phyloP scores from a whole-genome alignment of 1,140 invertebrate genomes.

The Pteromalus puparum region DNA sequence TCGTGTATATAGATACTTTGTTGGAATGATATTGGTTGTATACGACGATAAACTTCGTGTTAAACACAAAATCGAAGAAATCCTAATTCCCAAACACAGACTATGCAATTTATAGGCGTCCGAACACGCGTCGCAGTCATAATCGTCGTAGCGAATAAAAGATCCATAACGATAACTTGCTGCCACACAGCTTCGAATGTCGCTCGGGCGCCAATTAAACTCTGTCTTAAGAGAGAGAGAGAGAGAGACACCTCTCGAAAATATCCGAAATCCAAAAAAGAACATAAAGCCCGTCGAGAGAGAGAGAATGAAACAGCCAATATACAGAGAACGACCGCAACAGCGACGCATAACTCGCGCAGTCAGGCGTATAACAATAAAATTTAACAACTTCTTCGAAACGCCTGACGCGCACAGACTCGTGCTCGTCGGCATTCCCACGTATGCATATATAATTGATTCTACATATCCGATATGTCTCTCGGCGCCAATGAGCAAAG shows the following conservation, averaged over 20 bases:
- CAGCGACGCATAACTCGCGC: constrained; percentile 21
- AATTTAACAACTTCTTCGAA: constrained; percentile 53
- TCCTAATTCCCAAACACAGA: neutral
- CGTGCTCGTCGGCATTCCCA: constrained; percentile 19
- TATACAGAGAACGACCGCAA: neutral
- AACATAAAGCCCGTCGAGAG: neutral
- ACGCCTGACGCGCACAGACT: neutral
- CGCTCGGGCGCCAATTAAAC: constrained; percentile 41
- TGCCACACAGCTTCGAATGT: neutral
- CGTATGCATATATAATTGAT: constrained; percentile 35
- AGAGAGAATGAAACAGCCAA: neutral
- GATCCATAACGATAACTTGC: constrained; percentile 7
- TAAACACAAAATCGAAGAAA: neutral
- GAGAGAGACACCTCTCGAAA: neutral
- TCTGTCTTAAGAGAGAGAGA: too few species aligned
- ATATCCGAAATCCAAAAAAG: neutral
- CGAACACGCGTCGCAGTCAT: neutral
- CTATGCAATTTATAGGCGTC: too few species aligned
- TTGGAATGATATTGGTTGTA: too few species aligned
- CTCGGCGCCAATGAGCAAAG: constrained; percentile 18
- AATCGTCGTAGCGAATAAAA: neutral
- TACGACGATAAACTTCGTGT: too few species aligned
- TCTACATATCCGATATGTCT: constrained; percentile 26
- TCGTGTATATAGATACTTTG: neutral
- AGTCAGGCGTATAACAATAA: constrained; percentile 44